phyloP scores from a whole-genome alignment of 2,113 vertebrate genomes.

The Microtus ochrogaster region DNA sequence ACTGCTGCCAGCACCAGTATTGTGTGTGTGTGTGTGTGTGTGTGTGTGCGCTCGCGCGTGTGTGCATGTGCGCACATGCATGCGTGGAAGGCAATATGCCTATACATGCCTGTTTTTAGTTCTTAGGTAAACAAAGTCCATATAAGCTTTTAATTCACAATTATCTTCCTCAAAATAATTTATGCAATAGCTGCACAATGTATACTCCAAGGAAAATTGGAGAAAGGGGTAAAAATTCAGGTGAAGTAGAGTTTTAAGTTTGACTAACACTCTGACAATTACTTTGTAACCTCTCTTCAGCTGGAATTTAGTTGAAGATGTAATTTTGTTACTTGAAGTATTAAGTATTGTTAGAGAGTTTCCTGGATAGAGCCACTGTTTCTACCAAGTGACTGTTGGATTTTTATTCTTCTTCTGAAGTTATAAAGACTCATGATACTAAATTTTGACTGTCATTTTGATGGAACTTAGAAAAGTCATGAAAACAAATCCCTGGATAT shows the following conservation, averaged over 20 bases:
- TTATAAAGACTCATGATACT: not conserved
- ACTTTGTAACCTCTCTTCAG: not conserved
- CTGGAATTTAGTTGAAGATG: conserved; percentile 36
- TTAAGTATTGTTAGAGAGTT: not conserved
- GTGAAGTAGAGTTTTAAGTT: not conserved
- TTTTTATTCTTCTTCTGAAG: conserved; percentile 50
- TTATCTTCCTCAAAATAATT: conserved; percentile 30
- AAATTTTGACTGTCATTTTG: not conserved
- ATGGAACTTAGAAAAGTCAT: not conserved
- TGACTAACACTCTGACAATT: not conserved
- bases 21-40: not conserved
- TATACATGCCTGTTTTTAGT: not conserved
- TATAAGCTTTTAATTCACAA: conserved; percentile 27
- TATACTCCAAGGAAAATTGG: not conserved
- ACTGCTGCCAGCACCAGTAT: not conserved
- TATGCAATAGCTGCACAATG: not conserved
- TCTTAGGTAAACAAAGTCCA: conserved; percentile 19
- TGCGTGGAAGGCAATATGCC: not conserved
- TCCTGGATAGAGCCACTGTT: not conserved
- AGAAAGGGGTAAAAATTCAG: not conserved
- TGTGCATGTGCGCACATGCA: not conserved
- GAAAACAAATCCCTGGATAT: not conserved
- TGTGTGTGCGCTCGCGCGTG: not conserved
- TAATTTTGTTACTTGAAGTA: conserved; percentile 62
- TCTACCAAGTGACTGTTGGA: not conserved